Evolutionary conservation across 2,888 invertebrate genomes (phyloP), one percentile per base, ranked within the genome.

Genomic region (Hyposoter didymator): DNA sequence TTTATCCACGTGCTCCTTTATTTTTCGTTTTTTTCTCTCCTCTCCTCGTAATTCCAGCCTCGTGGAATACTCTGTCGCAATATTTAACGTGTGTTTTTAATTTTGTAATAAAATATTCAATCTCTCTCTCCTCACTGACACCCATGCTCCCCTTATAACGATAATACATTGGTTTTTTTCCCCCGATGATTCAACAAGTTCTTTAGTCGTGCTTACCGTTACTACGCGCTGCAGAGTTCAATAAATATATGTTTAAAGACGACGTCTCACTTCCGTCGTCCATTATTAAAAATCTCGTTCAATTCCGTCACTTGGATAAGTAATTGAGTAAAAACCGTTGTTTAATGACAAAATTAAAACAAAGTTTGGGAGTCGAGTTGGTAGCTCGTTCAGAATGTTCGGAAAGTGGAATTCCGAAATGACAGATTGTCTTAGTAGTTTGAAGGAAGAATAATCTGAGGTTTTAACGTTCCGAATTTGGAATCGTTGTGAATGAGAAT

Each of bases 61-160:
- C 28, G 19, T 45, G 45, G 28, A 7, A 47, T 69, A 43, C 59
- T 19, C 52, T 12, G 12, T 47, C 47, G 45, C 59, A 32, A 47
- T 55, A 76, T 82, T 70, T 82, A 82, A 83, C 78, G 64, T 43
- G 72, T 79, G 52, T 52, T 84, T 84, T 84, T 74, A 83, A 79
- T 83, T 76, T 76, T 66, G 74, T 84, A 84, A 84, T 79, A 84
- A 84, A 84, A 84, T 82, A 85, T 85, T 85, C 67, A 80, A 73
- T 81, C 32, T 78, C 72, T 79, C 78, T 81, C 32, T 78, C 72
- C 78, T 64, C 17, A 49, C 49, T 49, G 59, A 32, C 78, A 83
- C 74, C 74, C 64, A 52, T 49, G 45, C 67, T 45, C 35, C 66
- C 67, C 45, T 75, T 73, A 55, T 82, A n/a, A 70, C 79, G 72